Evolutionary conservation across 2,888 invertebrate genomes (phyloP).

Genomic region (Synanthedon vespiformis): DNA sequence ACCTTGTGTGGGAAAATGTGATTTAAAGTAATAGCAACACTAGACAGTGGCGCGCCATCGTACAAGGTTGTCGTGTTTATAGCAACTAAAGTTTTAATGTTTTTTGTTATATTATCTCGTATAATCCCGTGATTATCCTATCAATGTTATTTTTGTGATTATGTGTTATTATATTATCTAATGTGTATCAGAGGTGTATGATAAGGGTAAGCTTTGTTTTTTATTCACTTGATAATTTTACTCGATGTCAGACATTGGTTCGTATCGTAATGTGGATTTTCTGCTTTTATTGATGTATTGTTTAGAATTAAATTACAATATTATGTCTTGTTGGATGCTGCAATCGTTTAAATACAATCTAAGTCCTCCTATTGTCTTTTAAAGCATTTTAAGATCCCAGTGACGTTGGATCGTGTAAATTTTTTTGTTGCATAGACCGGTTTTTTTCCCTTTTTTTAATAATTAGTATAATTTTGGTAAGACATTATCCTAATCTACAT

Average conservation of each 20-base stretch:
- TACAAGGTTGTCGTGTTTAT: slow-evolving; percentile 28
- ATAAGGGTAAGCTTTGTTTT: slow-evolving; percentile 58
- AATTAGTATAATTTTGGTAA: neutral
- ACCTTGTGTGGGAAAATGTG: slow-evolving; percentile 6
- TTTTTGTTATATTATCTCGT: slow-evolving; percentile 37
- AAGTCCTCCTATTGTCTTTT: neutral
- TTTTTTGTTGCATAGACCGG: neutral
- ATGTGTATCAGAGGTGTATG: slow-evolving; percentile 47
- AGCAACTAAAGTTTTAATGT: slow-evolving; percentile 52
- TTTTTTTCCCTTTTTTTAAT: neutral
- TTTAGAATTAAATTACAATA: slow-evolving; percentile 11
- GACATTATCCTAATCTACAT: neutral
- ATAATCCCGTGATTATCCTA: slow-evolving; percentile 28
- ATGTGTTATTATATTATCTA: slow-evolving; percentile 58
- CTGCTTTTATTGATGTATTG: slow-evolving; percentile 14
- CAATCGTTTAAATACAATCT: neutral
- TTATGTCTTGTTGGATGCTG: neutral
- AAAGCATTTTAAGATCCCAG: neutral
- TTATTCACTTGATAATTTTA: slow-evolving; percentile 11
- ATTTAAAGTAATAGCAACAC: slow-evolving; percentile 34
- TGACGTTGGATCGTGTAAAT: neutral
- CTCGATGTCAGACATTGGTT: slow-evolving; percentile 28
- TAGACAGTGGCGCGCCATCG: slow-evolving; percentile 46
- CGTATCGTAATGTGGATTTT: slow-evolving; percentile 16
- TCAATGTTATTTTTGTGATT: slow-evolving; percentile 51